Conservation (phyloP, 2,888 invertebrate species). For the Sesia bembeciformis region DNA sequence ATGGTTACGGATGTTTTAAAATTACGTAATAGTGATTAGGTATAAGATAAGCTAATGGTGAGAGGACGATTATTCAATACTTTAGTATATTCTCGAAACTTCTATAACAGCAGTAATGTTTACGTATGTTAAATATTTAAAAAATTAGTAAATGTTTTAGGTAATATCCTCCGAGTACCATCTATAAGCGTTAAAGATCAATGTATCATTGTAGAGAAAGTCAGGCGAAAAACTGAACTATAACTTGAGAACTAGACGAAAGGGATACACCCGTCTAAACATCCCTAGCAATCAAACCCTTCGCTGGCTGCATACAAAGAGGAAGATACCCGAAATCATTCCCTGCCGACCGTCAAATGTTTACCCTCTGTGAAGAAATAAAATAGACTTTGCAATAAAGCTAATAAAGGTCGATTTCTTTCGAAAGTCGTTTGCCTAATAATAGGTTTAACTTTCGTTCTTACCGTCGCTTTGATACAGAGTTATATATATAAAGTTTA, state of each 20-base stretch:
- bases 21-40: no score
- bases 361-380: not conserved
- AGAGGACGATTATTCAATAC: no score
- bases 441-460: not conserved
- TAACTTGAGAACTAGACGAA: not conserved
- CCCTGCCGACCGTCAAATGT: constrained; percentile 1
- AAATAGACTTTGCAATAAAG: not conserved
- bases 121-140: no score
- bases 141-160: no score
- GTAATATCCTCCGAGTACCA: no score
- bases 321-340: constrained; percentile 9
- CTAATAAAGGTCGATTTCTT: not conserved
- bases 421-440: not conserved
- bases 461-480: not conserved
- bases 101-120: no score
- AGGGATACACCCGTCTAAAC: not conserved
- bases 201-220: not conserved
- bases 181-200: no score
- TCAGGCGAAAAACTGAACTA: not conserved
- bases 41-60: no score
- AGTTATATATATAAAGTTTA: not conserved
- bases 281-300: constrained; percentile 17
- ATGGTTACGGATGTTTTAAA: no score
- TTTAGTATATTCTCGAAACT: no score
- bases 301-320: constrained; percentile 19